Conservation (phyloP, 2,113 vertebrate species). For the Picathartes gymnocephalus region DNA sequence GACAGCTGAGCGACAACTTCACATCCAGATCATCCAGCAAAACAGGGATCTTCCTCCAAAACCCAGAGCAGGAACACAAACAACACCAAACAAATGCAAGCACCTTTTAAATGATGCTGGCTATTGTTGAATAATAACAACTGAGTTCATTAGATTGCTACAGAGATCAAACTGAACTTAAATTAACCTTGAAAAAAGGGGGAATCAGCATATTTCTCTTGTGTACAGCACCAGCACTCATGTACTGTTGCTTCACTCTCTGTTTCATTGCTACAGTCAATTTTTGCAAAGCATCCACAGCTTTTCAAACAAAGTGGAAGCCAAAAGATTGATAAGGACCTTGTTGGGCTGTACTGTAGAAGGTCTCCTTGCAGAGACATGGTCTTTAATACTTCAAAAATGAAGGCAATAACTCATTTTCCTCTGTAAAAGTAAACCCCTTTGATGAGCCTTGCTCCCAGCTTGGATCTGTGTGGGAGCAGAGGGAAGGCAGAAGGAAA, state of each 20-base stretch:
- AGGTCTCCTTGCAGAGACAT: background rate
- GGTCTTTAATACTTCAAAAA: background rate
- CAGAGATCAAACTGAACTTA: conserved; percentile 1
- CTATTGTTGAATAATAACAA: background rate
- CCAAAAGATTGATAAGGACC: background rate
- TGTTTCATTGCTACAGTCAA: background rate
- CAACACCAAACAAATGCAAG: background rate
- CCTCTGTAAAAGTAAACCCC: background rate
- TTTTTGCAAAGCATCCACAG: background rate
- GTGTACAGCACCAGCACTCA: background rate
- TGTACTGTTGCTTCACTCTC: background rate
- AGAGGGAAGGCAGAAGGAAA: background rate
- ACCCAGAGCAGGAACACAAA: background rate
- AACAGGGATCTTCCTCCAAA: background rate
- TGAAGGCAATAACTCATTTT: background rate
- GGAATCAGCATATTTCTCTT: background rate
- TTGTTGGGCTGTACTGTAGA: background rate
- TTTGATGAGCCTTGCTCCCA: background rate
- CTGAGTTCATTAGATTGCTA: background rate
- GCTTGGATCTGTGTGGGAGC: background rate
- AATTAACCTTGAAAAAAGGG: background rate
- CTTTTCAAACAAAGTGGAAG: conserved; percentile 7
- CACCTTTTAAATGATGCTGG: background rate
- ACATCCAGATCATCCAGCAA: background rate
- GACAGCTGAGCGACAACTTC: background rate